phyloP scores from a whole-genome alignment of 2,113 vertebrate genomes.

The Hemiprocne comata region DNA sequence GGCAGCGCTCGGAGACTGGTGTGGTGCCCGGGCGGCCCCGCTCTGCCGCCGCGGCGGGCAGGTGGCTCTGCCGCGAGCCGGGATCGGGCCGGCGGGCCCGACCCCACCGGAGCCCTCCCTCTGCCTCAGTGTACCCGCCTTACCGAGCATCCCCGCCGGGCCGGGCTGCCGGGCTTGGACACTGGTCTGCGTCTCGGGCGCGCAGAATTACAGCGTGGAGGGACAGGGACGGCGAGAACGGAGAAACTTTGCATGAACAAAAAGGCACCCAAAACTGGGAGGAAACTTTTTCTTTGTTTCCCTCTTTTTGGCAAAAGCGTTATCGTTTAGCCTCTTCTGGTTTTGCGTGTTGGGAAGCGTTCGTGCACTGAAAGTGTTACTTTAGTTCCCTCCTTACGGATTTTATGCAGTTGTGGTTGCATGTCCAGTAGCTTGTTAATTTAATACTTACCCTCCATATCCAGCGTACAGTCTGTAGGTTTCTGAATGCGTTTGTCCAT shows the following conservation, averaged over 20 bases:
- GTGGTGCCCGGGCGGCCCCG: neutral
- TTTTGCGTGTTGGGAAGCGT: neutral
- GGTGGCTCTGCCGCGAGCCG: neutral
- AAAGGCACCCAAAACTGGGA: neutral
- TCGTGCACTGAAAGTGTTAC: neutral
- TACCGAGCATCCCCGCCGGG: neutral
- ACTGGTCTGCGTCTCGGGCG: fast-evolving
- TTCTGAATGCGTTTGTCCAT: neutral
- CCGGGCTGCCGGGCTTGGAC: neutral
- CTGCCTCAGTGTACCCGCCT: neutral
- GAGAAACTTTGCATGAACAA: neutral
- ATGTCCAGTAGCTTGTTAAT: neutral
- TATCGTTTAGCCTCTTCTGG: neutral
- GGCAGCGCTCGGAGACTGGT: neutral
- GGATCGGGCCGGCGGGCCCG: neutral
- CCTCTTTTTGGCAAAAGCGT: neutral
- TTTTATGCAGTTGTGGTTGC: neutral
- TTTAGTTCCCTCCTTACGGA: neutral
- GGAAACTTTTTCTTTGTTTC: neutral
- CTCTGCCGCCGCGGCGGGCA: neutral
- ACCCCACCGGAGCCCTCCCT: neutral
- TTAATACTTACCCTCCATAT: neutral
- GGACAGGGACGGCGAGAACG: neutral
- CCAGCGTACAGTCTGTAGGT: neutral
- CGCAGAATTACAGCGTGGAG: neutral